Conservation (phyloP, 2,797 vertebrate genomes). For the Poecilia velifera region DNA sequence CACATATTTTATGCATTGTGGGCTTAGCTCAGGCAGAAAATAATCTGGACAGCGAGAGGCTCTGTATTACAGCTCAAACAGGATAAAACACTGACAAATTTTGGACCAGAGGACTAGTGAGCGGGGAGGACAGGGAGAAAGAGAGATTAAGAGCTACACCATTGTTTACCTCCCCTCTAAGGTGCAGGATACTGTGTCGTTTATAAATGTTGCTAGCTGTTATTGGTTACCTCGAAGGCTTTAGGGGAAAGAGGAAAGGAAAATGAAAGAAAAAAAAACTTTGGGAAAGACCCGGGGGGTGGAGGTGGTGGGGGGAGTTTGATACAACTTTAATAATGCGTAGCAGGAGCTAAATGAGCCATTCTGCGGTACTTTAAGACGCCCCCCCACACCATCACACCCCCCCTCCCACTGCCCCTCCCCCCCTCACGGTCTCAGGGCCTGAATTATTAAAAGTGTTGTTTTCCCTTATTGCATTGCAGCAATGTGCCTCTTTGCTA, state of each 20-base stretch:
- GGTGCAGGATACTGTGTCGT: conserved; percentile 73
- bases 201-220: conserved; percentile 77
- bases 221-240: conserved; percentile 77
- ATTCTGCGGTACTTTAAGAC: conserved; percentile 78
- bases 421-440: conserved; percentile 60
- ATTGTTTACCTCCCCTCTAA: conserved; percentile 75
- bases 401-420: conserved; percentile 23
- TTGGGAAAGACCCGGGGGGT: conserved; percentile 68
- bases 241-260: conserved; percentile 53
- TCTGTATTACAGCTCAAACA: conserved; percentile 59
- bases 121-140: conserved; percentile 57
- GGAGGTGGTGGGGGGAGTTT: conserved; percentile 36
- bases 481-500: conserved; percentile 75
- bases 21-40: conserved; percentile 64
- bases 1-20: conserved; percentile 71
- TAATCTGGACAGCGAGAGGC: conserved; percentile 62
- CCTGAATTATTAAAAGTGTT: conserved; percentile 85
- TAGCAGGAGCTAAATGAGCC: conserved; percentile 81
- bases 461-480: conserved; percentile 83
- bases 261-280: conserved; percentile 63
- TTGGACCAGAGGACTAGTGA: conserved; percentile 61
- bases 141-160: conserved; percentile 75
- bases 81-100: conserved; percentile 67
- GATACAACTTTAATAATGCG: conserved; percentile 82
- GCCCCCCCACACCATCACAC: conserved; percentile 29